phyloP scores from a whole-genome alignment of 2,888 invertebrate species.

The Plagodis dolabraria region DNA sequence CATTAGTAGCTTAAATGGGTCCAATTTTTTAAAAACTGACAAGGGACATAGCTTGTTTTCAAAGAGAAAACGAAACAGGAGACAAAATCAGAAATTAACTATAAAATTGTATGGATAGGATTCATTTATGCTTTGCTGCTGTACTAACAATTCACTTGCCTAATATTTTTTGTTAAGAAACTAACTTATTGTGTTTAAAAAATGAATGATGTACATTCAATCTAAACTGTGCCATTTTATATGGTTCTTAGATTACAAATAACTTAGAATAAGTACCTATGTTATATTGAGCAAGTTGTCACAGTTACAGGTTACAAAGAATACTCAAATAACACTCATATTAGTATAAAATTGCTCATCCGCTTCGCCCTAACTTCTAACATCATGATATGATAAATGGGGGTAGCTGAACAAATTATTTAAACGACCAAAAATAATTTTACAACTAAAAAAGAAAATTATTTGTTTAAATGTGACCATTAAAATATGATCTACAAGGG shows the following conservation, averaged over 20 bases:
- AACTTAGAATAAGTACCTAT: constrained; percentile 19
- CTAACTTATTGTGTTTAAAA: constrained; percentile 6
- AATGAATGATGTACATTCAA: background rate
- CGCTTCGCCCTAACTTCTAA: constrained; percentile 84
- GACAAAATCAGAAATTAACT: constrained; percentile 34
- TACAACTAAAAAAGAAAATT: no score
- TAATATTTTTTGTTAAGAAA: constrained; percentile 9
- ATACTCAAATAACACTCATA: constrained; percentile 59
- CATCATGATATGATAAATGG: constrained; percentile 44
- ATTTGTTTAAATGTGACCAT: no score
- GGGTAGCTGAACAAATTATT: constrained; percentile 12
- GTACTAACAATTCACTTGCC: constrained; percentile 55
- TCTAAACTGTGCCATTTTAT: no score
- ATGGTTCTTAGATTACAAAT: constrained; percentile 7
- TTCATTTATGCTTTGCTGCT: constrained; percentile 64
- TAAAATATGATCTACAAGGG: no score
- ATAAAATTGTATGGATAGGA: constrained; percentile 32
- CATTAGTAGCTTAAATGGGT: constrained; percentile 19
- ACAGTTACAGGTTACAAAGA: constrained; percentile 48
- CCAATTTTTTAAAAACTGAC: constrained; percentile 9
- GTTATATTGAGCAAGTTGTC: constrained; percentile 24
- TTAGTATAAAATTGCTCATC: constrained; percentile 66
- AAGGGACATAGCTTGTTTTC: constrained; percentile 10
- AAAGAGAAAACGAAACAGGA: constrained; percentile 18
- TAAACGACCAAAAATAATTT: background rate